Conservation (phyloP, 2,113 vertebrate species). For the Seriola dumerili region DNA sequence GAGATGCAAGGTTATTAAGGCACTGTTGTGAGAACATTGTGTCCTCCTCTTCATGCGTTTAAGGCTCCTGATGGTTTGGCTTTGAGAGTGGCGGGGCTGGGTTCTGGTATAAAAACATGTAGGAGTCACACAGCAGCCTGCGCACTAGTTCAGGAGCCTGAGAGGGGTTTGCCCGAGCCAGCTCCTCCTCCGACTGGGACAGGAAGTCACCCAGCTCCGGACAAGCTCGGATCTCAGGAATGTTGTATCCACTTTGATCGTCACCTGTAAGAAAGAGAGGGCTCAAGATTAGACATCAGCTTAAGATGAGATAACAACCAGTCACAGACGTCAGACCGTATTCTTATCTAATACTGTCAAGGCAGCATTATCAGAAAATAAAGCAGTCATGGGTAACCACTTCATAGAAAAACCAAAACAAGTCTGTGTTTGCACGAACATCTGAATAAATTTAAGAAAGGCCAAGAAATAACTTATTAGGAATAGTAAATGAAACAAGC, state of each 20-base stretch:
- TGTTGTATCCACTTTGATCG: conserved; percentile 81
- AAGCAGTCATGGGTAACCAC: neutral
- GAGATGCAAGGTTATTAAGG: conserved; percentile 53
- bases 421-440: conserved; percentile 23
- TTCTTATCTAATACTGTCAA: conserved; percentile 51
- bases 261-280: conserved; percentile 71
- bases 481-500: neutral
- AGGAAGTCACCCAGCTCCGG: conserved; percentile 86
- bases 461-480: neutral
- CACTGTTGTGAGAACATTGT: conserved; percentile 63
- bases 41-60: conserved; percentile 35
- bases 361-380: conserved; percentile 45
- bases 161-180: conserved; percentile 60
- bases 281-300: conserved; percentile 58
- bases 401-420: conserved; percentile 25
- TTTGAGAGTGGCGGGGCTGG: conserved; percentile 46
- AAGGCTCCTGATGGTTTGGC: conserved; percentile 37
- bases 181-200: conserved; percentile 78
- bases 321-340: conserved; percentile 48
- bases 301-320: conserved; percentile 50
- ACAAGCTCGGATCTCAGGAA: conserved; percentile 84
- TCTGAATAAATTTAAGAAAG: neutral
- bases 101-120: conserved; percentile 86
- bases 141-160: conserved; percentile 77
- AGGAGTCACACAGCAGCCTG: conserved; percentile 86